These are phyloP conservation scores for Sparus aurata DNA, from an alignment of 2,797 vertebrate species.

Conservation along the genomic window DNA sequence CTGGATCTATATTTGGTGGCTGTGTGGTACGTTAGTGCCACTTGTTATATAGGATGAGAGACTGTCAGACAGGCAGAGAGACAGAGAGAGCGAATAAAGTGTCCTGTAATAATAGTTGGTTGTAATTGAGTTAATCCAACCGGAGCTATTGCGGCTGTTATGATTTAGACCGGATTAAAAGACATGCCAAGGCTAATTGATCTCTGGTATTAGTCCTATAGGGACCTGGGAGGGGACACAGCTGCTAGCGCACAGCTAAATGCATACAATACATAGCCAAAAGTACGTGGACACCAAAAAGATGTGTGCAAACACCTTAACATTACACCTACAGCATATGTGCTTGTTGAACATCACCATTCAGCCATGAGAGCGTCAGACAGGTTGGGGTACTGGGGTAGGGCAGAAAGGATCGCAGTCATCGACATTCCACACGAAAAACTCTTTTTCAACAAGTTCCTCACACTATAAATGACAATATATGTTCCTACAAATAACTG, in stretches of 20 bases:
- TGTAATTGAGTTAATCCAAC: constrained; percentile 80
- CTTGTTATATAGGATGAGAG: constrained; percentile 61
- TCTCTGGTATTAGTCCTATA: constrained; percentile 84
- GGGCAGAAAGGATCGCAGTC: too few species aligned
- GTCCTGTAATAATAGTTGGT: constrained; percentile 71
- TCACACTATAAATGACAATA: neutral
- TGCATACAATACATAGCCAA: neutral
- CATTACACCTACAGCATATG: neutral
- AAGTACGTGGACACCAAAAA: neutral
- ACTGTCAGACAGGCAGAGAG: constrained; percentile 28
- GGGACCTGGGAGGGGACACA: constrained; percentile 54
- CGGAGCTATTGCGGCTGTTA: constrained; percentile 71
- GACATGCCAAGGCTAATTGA: constrained; percentile 81
- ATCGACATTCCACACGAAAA: neutral
- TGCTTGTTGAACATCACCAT: neutral
- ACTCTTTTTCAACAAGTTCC: neutral
- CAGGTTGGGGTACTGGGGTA: too few species aligned
- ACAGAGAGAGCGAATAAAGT: constrained; percentile 49
- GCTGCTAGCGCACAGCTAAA: constrained; percentile 12
- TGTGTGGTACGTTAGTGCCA: constrained; percentile 38
- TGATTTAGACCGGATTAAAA: constrained; percentile 89
- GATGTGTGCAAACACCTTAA: neutral
- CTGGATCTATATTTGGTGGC: constrained; percentile 72
- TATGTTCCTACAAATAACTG: neutral
- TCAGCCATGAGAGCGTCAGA: neutral